Conservation (phyloP, 2,888 invertebrate genomes). For the Galeruca laticollis region DNA sequence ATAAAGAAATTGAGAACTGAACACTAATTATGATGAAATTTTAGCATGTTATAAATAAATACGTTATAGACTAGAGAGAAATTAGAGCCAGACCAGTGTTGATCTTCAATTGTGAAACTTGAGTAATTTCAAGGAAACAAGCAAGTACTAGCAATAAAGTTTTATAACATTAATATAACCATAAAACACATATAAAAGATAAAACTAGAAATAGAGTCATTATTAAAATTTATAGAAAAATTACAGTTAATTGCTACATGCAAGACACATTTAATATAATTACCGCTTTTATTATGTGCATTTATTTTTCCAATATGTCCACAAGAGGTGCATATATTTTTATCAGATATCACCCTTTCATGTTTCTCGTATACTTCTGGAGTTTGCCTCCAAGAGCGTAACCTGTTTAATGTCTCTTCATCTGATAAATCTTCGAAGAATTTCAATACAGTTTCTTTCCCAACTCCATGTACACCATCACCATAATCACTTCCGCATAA, state of each 20-base stretch:
- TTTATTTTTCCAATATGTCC: constrained; percentile 77
- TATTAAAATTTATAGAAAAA: background rate
- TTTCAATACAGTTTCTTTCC: constrained; percentile 82
- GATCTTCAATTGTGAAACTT: too few species aligned
- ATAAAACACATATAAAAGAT: background rate
- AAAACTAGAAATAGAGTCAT: background rate
- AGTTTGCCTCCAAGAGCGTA: constrained; percentile 76
- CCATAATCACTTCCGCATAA: constrained; percentile 91
- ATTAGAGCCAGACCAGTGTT: too few species aligned
- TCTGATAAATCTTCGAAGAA: constrained; percentile 76
- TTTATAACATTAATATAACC: too few species aligned
- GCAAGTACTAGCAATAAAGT: too few species aligned
- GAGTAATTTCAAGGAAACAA: too few species aligned
- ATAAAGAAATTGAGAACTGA: too few species aligned
- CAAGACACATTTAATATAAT: background rate
- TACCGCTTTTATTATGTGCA: constrained; percentile 71
- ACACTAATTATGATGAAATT: too few species aligned
- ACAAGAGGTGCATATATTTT: constrained; percentile 77
- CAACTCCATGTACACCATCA: constrained; percentile 81
- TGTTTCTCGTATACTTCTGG: constrained; percentile 69
- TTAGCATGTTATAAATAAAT: too few species aligned
- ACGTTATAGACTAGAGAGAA: too few species aligned
- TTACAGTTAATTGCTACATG: background rate
- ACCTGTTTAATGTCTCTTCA: constrained; percentile 75
- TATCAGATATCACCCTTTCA: constrained; percentile 69